Conservation (phyloP, 2,113 vertebrate genomes). For the Struthio camelus region DNA sequence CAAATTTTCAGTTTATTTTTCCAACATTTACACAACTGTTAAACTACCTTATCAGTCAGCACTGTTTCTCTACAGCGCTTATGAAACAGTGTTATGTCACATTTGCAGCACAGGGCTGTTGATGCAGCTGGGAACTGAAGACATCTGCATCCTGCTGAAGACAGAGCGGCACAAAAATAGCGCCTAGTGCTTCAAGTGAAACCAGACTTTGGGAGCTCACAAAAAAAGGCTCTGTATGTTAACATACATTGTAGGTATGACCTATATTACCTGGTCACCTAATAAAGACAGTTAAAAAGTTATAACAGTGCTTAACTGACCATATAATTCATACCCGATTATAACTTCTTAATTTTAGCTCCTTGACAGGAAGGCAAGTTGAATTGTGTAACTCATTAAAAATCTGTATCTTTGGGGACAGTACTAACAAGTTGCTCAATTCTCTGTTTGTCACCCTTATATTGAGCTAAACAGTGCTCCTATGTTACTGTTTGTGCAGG, state of each 20-base stretch:
- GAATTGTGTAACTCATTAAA: neutral
- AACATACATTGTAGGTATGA: neutral
- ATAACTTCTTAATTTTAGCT: neutral
- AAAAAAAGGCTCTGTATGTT: neutral
- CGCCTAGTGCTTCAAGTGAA: neutral
- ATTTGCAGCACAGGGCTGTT: neutral
- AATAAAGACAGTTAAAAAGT: neutral
- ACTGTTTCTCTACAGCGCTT: neutral
- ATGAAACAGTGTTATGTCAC: neutral
- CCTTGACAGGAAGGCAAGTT: neutral
- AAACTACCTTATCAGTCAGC: constrained; percentile 49
- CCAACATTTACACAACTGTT: constrained; percentile 27
- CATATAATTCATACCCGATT: neutral
- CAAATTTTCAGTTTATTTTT: constrained; percentile 27
- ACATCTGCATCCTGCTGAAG: neutral
- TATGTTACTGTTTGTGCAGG: neutral
- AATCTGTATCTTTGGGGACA: neutral
- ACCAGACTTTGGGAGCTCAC: neutral
- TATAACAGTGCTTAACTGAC: neutral
- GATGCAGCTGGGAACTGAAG: constrained; percentile 16
- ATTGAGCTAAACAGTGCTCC: neutral
- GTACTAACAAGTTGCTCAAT: neutral
- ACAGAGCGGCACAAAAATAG: neutral
- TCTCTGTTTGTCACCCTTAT: neutral
- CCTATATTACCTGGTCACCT: neutral